Evolutionary conservation across 30 jellyfish, hydroid and myxozoan genomes (phyloP).

Genomic region (Calvadosia cruxmelitensis): DNA sequence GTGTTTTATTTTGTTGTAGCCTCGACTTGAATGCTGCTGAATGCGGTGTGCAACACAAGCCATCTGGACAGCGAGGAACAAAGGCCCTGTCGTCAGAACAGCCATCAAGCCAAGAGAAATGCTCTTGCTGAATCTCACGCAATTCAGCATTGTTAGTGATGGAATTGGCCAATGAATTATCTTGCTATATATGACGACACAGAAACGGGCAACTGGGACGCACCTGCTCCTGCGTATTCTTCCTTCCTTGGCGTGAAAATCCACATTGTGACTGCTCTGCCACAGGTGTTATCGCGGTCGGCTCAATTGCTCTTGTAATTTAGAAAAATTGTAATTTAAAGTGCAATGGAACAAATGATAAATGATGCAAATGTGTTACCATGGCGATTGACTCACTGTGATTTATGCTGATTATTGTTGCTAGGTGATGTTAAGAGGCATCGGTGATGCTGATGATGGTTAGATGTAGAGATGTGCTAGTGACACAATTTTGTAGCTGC

Average conservation of each 20-base stretch:
- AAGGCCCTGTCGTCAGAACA: constrained; percentile 90
- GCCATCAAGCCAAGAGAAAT: constrained; percentile 74
- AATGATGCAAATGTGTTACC: too few relatives aligned
- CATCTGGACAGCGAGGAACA: constrained; percentile 93
- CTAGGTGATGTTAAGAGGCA: too few relatives aligned
- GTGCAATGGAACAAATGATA: too few relatives aligned
- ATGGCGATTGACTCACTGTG: too few relatives aligned
- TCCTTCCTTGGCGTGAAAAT: background rate
- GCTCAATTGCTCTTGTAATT: background rate
- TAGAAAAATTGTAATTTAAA: too few relatives aligned
- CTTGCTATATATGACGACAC: background rate
- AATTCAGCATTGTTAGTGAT: too few relatives aligned
- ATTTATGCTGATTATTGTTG: too few relatives aligned
- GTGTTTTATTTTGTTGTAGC: constrained; percentile 30
- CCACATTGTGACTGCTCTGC: background rate
- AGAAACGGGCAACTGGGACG: background rate
- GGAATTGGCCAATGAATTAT: background rate
- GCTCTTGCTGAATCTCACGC: too few relatives aligned
- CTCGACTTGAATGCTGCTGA: constrained; percentile 97
- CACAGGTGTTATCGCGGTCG: constrained; percentile 3
- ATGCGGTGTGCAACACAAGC: constrained; percentile 98
- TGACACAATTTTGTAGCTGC: too few relatives aligned
- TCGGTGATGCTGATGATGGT: too few relatives aligned
- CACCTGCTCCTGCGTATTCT: background rate
- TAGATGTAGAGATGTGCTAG: too few relatives aligned